phyloP scores from a whole-genome alignment of 53 echinoderm and acorn worm species.

The Temnopleurus reevesii region DNA sequence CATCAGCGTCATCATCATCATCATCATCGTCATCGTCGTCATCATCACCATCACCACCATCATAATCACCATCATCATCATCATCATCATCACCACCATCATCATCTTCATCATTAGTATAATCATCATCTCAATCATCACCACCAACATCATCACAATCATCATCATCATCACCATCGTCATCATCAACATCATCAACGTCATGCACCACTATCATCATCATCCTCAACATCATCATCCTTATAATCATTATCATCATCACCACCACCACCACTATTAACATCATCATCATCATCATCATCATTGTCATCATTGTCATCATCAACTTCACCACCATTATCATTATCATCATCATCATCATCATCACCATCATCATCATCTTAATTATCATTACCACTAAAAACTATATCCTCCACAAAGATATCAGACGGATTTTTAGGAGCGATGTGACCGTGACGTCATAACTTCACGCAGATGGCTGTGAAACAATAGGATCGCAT shows the following conservation, averaged over 20 bases:
- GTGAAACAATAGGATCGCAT: too few relatives aligned
- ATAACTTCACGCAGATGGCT: too few relatives aligned
- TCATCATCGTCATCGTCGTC: background rate
- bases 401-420: too few relatives aligned
- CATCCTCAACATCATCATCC: background rate
- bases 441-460: too few relatives aligned
- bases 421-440: too few relatives aligned
- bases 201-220: background rate
- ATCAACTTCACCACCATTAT: background rate
- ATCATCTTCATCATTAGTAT: background rate
- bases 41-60: background rate
- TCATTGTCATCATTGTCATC: background rate
- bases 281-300: background rate
- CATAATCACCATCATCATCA: background rate
- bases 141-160: background rate
- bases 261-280: background rate
- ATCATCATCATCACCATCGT: slow-evolving; percentile 10
- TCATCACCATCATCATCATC: background rate
- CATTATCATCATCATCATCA: background rate
- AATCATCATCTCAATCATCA: background rate
- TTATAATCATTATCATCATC: slow-evolving; percentile 1
- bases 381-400: too few relatives aligned
- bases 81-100: background rate
- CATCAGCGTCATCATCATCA: background rate
- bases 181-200: background rate